Conservation (phyloP, 2,888 invertebrate genomes). For the Sepioteuthis lessoniana region DNA sequence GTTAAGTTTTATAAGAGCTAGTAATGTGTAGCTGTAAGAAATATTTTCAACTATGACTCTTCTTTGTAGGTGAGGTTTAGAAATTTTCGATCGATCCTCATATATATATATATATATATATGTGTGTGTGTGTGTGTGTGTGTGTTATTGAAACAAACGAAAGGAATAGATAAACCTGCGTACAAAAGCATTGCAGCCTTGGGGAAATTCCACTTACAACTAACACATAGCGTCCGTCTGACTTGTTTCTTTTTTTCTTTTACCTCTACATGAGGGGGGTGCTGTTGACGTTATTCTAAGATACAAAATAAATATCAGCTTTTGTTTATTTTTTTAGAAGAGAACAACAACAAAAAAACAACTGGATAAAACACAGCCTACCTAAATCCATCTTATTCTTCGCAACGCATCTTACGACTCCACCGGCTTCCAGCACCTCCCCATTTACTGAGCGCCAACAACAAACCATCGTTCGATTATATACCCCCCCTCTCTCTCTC, state of each 20-base stretch:
- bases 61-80: too few species aligned
- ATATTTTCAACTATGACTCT: too few species aligned
- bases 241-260: background rate
- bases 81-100: too few species aligned
- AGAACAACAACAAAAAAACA: background rate
- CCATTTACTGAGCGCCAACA: background rate
- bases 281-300: too few species aligned
- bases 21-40: too few species aligned
- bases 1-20: too few species aligned
- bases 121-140: background rate
- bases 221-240: background rate
- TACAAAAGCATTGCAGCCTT: background rate
- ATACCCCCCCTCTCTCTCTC: background rate
- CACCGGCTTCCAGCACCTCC: background rate
- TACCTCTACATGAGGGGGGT: background rate
- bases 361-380: background rate
- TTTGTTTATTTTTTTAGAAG: background rate
- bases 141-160: background rate
- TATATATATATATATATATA: background rate
- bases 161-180: background rate
- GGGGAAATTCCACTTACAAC: slow-evolving; percentile 1
- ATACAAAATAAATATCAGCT: background rate
- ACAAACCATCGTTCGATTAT: background rate
- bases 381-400: background rate
- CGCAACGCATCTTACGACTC: background rate